Base-by-base conservation (phyloP, 2,888 invertebrate species). In the Hololepta plana region DNA sequence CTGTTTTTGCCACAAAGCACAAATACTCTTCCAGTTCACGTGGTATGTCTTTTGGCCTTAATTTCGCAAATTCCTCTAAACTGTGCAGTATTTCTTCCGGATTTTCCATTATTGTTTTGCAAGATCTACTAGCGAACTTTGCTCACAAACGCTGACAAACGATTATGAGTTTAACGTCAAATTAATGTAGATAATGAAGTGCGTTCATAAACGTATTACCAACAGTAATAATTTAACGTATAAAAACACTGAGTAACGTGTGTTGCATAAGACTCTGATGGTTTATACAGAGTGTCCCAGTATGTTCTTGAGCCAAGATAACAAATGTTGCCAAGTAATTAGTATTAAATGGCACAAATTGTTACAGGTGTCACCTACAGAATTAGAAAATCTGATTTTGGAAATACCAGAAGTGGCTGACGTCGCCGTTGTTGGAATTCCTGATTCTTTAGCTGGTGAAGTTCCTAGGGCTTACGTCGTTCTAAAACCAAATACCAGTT, bases 11-110 rank as follows among this genome's bases (percentile, higher is more conserved):
- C 38, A 93, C 85, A 60, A 79, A 80, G 38, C 68, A 67, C 38
- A 93, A 62, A 51, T 88, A 91, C 32, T 87, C 85, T 45, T 91
- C 88, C 32, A 93, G 61, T 47, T 85, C 76, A 35, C 75, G 70
- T 11, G 90, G 87, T 43, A 91, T 85, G 43, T 79, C 80, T 51
- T 76, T 76, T 8, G 72, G 71, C 40, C 64, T 64, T 20, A 61
- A 34, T 55, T 85, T 81, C 21, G 79, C 69, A 49, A 81, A 84
- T 45, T 82, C 77, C 52, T 84, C 82, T 32, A 85, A 59, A 39
- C 75, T 75, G 50, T 82, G 79, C 45, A 81, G 62, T 42, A 82
- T 67, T 59, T 81, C 81, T 55, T 84, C 84, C 24, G 81, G 70
- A 51, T 84, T 84, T 57, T 84, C 84, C 81, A 84, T 77, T 33